Percentiles rank a stretch among this genome's conserved stretches.
These are phyloP conservation scores for Hypocryptadius cinnamomeus DNA, from an alignment of 2,113 vertebrate genomes.

Conservation along the genomic window DNA sequence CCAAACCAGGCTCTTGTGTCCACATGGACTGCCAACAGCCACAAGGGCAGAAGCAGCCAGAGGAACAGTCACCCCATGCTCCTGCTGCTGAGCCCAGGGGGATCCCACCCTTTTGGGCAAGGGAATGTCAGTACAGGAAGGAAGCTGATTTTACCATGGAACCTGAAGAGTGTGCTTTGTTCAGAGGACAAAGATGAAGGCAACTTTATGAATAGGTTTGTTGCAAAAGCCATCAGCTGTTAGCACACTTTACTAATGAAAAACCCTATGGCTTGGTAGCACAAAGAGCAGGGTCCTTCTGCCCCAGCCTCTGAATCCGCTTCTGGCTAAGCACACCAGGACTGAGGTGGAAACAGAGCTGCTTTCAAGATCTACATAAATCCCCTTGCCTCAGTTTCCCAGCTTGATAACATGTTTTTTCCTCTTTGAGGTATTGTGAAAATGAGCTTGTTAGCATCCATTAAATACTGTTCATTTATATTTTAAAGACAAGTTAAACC, in stretches of 20 bases:
- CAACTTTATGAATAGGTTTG: background rate
- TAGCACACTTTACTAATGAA: background rate
- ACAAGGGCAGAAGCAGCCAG: background rate
- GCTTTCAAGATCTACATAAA: background rate
- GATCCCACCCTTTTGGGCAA: background rate
- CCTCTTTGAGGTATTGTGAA: background rate
- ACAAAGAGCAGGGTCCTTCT: background rate
- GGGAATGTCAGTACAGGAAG: too few species aligned
- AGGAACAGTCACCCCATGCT: background rate
- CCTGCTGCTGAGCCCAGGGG: background rate
- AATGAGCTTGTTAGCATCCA: background rate
- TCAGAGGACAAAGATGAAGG: background rate
- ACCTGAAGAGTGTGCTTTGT: background rate
- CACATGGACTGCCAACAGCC: background rate
- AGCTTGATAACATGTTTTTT: background rate
- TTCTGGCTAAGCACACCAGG: background rate
- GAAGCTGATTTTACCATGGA: background rate
- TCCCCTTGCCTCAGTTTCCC: background rate
- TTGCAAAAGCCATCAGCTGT: background rate
- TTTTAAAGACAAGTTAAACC: background rate
- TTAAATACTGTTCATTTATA: background rate
- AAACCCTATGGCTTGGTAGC: background rate
- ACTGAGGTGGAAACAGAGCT: background rate
- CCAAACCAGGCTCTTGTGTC: background rate
- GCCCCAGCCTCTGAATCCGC: background rate